Conservation (phyloP, 35 echinoderm and acorn worm species). For the Patiria miniata region DNA sequence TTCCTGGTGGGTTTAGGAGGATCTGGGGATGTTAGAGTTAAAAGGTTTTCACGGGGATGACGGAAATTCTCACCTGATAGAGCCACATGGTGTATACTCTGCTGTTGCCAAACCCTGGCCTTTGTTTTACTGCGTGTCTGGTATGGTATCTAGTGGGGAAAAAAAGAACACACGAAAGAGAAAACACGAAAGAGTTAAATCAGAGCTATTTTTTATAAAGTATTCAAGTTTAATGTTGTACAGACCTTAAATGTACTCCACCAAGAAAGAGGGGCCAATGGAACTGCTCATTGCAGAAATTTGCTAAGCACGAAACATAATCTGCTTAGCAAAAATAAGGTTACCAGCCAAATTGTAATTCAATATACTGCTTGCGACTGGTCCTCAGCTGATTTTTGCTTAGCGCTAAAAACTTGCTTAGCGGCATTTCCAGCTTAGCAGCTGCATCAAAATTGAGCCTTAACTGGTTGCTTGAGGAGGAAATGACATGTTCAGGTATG, state of each 20-base stretch:
- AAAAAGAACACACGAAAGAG: not conserved
- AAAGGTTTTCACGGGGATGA: too few relatives aligned
- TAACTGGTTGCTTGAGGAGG: too few relatives aligned
- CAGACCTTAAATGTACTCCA: not conserved
- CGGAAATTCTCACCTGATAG: not conserved
- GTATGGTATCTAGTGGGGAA: not conserved
- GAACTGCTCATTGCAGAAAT: not conserved
- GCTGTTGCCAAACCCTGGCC: conserved; percentile 16
- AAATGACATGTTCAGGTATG: too few relatives aligned
- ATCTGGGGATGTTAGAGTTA: too few relatives aligned
- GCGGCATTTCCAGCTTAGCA: too few relatives aligned
- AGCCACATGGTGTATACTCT: not conserved
- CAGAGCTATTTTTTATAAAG: not conserved
- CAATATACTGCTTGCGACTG: not conserved
- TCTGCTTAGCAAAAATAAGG: not conserved
- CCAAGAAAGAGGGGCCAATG: not conserved
- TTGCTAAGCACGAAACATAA: not conserved
- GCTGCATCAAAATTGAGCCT: too few relatives aligned
- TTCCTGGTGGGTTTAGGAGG: too few relatives aligned
- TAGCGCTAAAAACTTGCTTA: too few relatives aligned
- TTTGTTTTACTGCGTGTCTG: conserved; percentile 14
- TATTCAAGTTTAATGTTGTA: too few relatives aligned
- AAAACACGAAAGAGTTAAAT: not conserved
- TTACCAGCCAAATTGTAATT: not conserved
- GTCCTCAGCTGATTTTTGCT: too few relatives aligned